These are phyloP conservation scores for Ctenomys sociabilis DNA, from an alignment of 2,113 vertebrate species.

Conservation along the genomic window DNA sequence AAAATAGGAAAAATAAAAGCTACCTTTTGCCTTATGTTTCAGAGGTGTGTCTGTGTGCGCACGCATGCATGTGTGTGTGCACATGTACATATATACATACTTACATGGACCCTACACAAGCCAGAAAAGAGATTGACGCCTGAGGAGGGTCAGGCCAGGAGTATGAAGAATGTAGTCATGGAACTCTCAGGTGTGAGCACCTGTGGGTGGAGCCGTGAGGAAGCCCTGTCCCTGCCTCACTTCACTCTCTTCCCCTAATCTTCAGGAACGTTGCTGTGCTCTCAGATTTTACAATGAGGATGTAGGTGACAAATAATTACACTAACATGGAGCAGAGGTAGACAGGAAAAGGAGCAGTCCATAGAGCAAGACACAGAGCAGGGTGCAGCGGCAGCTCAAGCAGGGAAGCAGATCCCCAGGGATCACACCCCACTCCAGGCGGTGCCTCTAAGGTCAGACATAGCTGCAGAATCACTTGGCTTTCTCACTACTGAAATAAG, in stretches of 20 bases:
- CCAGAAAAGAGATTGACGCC: neutral
- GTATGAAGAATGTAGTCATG: neutral
- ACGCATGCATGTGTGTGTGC: rapidly evolving
- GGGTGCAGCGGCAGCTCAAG: neutral
- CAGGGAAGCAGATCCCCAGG: no score
- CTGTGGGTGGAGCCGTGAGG: neutral
- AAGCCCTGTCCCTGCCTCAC: neutral
- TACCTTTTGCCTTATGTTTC: neutral
- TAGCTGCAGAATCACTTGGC: neutral
- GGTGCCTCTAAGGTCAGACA: neutral
- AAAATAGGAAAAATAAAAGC: constrained; percentile 17
- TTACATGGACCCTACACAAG: neutral
- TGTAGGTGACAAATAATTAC: neutral
- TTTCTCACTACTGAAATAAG: neutral
- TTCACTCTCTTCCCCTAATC: neutral
- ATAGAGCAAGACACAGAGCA: neutral
- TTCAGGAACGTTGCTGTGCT: neutral
- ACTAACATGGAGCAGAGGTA: neutral
- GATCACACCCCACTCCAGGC: no score
- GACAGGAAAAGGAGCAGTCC: neutral
- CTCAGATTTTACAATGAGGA: neutral
- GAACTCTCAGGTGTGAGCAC: neutral
- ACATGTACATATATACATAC: neutral
- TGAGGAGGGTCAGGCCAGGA: neutral
- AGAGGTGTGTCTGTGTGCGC: no score